Percentiles rank a stretch among this genome's conserved stretches.
These are phyloP conservation scores for Pterostichus madidus DNA, from an alignment of 2,888 invertebrate genomes.

Conservation along the genomic window DNA sequence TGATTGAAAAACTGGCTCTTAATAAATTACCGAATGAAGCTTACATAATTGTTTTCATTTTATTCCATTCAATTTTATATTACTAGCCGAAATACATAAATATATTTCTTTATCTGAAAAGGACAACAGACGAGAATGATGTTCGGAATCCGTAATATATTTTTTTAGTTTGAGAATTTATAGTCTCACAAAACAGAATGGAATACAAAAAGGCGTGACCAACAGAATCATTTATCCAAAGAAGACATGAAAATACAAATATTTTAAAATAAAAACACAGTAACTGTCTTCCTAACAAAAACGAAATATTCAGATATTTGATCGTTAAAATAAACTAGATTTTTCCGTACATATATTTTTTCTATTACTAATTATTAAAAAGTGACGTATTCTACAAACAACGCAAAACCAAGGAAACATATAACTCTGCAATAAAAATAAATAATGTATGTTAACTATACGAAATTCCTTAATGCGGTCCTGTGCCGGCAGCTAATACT, in stretches of 20 bases:
- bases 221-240: background rate
- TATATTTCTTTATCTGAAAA: background rate
- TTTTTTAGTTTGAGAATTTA: slow-evolving; percentile 1
- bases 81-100: too few species aligned
- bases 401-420: too few species aligned
- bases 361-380: too few species aligned
- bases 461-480: background rate
- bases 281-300: slow-evolving; percentile 6
- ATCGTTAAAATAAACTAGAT: too few species aligned
- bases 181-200: background rate
- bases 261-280: slow-evolving; percentile 1
- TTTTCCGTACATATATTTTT: too few species aligned
- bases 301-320: background rate
- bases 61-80: too few species aligned
- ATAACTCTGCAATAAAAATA: too few species aligned
- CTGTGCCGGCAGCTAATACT: slow-evolving; percentile 18
- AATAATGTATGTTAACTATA: background rate
- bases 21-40: too few species aligned
- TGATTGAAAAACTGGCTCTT: too few species aligned
- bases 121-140: background rate
- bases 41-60: too few species aligned
- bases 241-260: background rate
- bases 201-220: slow-evolving; percentile 2
- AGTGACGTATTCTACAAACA: too few species aligned
- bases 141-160: background rate